A percentile compares a stretch with the other conserved stretches of the same genome.
Conservation (phyloP, 2,113 vertebrate species). For the Oncorhynchus gorbuscha region DNA sequence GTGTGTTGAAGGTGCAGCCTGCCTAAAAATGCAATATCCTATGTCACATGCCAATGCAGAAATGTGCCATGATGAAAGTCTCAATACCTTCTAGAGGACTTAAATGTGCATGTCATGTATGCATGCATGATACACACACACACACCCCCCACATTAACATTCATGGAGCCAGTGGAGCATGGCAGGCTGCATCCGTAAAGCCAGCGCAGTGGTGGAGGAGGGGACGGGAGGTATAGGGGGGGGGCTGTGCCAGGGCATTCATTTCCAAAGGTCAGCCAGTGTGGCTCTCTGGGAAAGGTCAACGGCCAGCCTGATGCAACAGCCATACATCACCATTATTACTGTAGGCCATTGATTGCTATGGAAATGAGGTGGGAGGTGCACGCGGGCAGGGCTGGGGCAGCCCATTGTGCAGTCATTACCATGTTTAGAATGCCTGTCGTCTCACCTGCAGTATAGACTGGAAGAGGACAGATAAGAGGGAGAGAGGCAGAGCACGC, state of each 20-base stretch:
- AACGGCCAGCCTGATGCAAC: slow-evolving; percentile 55
- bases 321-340: slow-evolving; percentile 74
- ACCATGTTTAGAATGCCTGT: slow-evolving; percentile 7
- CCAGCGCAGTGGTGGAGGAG: slow-evolving; percentile 38
- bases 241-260: slow-evolving; percentile 3
- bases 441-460: neutral
- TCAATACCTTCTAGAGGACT: neutral
- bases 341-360: slow-evolving; percentile 64
- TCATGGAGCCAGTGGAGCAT: slow-evolving; percentile 75
- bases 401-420: slow-evolving; percentile 13
- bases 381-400: slow-evolving; percentile 7
- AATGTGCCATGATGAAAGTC: neutral
- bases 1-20: neutral
- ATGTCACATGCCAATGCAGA: neutral
- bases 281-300: slow-evolving; percentile 71
- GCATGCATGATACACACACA: neutral
- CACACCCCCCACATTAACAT: slow-evolving; percentile 67
- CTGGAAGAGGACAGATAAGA: neutral
- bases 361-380: slow-evolving; percentile 53
- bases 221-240: slow-evolving; percentile 8
- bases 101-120: neutral
- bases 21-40: neutral
- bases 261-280: slow-evolving; percentile 59
- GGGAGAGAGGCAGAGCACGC: too few relatives aligned
- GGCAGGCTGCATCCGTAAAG: slow-evolving; percentile 55